Evolutionary conservation across 2,888 invertebrate genomes (phyloP).

Genomic region (Deroplatys truncata): DNA sequence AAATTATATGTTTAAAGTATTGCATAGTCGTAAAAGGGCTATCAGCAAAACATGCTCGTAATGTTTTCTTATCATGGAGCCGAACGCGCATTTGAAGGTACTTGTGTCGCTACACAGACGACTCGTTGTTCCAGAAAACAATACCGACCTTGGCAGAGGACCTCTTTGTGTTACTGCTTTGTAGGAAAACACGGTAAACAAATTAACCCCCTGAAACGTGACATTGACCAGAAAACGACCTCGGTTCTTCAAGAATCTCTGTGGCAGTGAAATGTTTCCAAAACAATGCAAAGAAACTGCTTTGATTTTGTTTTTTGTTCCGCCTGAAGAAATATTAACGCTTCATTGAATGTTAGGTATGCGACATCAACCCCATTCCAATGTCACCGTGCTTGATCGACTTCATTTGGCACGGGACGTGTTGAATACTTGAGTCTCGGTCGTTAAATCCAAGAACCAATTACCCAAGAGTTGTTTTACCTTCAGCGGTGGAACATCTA

Average conservation of each 20-base stretch:
- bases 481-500: not conserved
- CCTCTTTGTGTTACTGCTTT: not conserved
- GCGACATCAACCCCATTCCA: not conserved
- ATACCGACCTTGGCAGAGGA: not conserved
- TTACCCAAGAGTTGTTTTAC: no score
- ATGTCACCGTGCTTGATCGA: not conserved
- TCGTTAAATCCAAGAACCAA: not conserved
- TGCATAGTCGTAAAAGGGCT: no score
- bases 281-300: no score
- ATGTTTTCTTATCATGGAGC: not conserved
- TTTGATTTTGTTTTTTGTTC: not conserved
- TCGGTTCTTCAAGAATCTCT: not conserved
- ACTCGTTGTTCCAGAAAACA: not conserved
- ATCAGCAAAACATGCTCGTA: no score
- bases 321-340: not conserved
- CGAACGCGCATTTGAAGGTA: not conserved
- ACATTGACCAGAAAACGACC: not conserved
- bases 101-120: not conserved
- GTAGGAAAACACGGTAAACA: not conserved
- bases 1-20: no score
- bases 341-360: not conserved
- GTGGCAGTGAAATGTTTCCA: not conserved
- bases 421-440: not conserved
- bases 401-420: not conserved
- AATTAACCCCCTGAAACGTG: not conserved